phyloP scores from a whole-genome alignment of 2,888 invertebrate species.

The Steinernema carpocapsae region DNA sequence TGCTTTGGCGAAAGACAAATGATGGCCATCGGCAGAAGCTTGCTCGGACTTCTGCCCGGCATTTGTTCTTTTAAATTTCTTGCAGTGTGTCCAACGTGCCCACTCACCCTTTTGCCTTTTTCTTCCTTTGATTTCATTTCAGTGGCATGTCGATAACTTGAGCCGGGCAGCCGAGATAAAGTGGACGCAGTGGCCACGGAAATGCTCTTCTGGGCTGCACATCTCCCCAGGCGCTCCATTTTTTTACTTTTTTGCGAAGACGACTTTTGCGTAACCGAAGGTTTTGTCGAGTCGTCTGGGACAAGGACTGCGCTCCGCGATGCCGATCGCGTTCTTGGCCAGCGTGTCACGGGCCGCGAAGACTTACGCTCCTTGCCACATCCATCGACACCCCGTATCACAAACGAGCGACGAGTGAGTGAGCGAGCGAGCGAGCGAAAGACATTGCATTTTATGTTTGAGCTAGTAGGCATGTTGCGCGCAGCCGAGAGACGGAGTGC shows the following conservation, averaged over 20 bases:
- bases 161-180: not conserved
- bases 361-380: constrained; percentile 28
- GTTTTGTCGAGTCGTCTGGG: not conserved
- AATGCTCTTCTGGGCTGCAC: not conserved
- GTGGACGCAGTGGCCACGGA: not conserved
- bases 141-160: not conserved
- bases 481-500: constrained; percentile 5
- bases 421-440: constrained; percentile 2
- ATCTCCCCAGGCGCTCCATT: constrained; percentile 10
- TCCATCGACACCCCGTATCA: constrained; percentile 34
- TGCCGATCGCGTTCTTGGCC: not conserved
- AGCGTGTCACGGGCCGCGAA: constrained; percentile 24
- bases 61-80: not conserved
- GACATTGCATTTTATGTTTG: constrained; percentile 18
- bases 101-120: not conserved
- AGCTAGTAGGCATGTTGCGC: constrained; percentile 28
- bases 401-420: not conserved
- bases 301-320: not conserved
- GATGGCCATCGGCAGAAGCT: not conserved
- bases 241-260: constrained; percentile 1
- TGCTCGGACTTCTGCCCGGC: not conserved
- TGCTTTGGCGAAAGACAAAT: constrained; percentile 20
- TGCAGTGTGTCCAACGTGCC: not conserved
- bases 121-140: constrained; percentile 3
- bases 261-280: not conserved